A percentile compares a stretch with the other conserved stretches of the same genome.
These are phyloP conservation scores for Porites evermanni DNA, from an alignment of 92 coral and sea anemone genomes.

Conservation along the genomic window DNA sequence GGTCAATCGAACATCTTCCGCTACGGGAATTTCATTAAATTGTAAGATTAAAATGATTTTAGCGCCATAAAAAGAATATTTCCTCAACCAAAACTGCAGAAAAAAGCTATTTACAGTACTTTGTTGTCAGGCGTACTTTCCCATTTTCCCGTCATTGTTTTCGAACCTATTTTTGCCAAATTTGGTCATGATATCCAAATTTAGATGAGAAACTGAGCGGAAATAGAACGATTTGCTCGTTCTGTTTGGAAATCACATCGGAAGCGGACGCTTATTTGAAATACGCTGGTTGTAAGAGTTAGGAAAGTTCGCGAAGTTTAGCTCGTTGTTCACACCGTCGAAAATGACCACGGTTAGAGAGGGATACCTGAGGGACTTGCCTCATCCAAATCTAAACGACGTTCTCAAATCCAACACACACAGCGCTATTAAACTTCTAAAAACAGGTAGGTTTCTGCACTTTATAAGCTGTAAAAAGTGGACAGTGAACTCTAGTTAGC, in stretches of 20 bases:
- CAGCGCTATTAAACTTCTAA: conserved; percentile 83
- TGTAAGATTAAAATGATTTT: neutral
- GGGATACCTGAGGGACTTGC: conserved; percentile 74
- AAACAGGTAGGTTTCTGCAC: conserved; percentile 74
- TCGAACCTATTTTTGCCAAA: conserved; percentile 14
- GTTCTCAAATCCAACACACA: conserved; percentile 77
- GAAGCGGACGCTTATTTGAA: conserved; percentile 1
- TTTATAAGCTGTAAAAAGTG: neutral
- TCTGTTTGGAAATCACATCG: neutral
- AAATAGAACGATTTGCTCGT: conserved; percentile 13
- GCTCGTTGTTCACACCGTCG: too few species aligned
- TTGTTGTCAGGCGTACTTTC: conserved; percentile 2
- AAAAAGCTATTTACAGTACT: neutral
- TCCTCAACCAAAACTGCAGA: conserved; percentile 15
- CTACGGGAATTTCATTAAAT: too few species aligned
- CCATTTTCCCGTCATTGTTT: neutral
- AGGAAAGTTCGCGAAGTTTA: neutral
- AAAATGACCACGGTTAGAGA: conserved; percentile 51
- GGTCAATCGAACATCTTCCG: too few species aligned
- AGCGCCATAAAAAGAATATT: neutral
- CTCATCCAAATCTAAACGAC: conserved; percentile 86
- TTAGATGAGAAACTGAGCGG: conserved; percentile 51
- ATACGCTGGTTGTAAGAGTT: neutral
- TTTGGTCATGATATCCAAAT: conserved; percentile 55
- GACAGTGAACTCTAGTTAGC: neutral